A percentile compares a stretch with the other conserved stretches of the same genome.
phyloP scores from a whole-genome alignment of 2,888 invertebrate genomes.

The Sycophila texana region DNA sequence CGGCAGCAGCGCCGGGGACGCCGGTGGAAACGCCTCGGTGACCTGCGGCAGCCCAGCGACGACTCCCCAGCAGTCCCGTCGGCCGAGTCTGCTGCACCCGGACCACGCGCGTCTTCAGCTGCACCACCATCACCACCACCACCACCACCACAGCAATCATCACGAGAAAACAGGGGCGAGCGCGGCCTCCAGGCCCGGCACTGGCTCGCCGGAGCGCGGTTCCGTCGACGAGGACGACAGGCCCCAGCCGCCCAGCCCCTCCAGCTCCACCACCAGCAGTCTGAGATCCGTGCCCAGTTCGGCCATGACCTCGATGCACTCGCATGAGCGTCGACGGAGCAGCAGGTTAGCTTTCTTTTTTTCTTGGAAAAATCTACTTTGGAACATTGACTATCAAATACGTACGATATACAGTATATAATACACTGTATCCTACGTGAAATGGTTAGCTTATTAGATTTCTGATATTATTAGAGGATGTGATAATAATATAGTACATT shows the following conservation, averaged over 20 bases:
- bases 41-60: constrained; percentile 69
- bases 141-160: constrained; percentile 60
- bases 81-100: constrained; percentile 82
- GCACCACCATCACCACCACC: constrained; percentile 72
- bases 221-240: constrained; percentile 73
- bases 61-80: constrained; percentile 72
- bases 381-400: too few relatives aligned
- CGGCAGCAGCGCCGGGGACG: not conserved
- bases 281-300: constrained; percentile 73
- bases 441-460: too few relatives aligned
- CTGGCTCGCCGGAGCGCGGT: constrained; percentile 70
- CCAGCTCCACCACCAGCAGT: constrained; percentile 73
- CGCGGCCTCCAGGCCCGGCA: constrained; percentile 61
- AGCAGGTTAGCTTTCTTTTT: constrained; percentile 56
- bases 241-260: constrained; percentile 71
- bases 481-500: too few relatives aligned
- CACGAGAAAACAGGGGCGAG: not conserved
- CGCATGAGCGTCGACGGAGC: constrained; percentile 71
- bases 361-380: too few relatives aligned
- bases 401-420: too few relatives aligned
- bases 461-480: too few relatives aligned
- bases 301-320: constrained; percentile 66
- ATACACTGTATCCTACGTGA: too few relatives aligned
- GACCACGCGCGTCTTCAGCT: constrained; percentile 83
- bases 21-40: not conserved